Evolutionary conservation across 2,888 invertebrate species (phyloP), one percentile per base, ranked within the genome.

Genomic region (Archips crataeganus): DNA sequence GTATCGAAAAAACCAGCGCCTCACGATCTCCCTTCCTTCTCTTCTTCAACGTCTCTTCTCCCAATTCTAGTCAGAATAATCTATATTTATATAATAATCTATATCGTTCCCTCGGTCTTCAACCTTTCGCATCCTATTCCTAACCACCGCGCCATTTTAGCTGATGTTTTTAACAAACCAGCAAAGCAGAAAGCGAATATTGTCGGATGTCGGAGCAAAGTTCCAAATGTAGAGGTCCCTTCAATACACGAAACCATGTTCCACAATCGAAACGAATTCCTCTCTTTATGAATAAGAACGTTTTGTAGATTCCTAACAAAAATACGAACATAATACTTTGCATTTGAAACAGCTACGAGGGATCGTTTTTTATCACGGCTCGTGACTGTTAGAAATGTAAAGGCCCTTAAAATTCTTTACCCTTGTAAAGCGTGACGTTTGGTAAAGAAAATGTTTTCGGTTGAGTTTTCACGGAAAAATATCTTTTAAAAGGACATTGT

Each of bases 381-480:
- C 75, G 80, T 84, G 85, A 84, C 84, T 78, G 81, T 70, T 77
- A 81, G 81, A 79, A 83, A 85, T 82, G 79, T 79, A 80, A 79
- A 82, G 78, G 80, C 77, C 81, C 83, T 86, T 84, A 84, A 84
- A 87, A 85, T 86, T 85, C 82, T 81, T 82, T 86, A 85, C 86
- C 85, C 80, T 79, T 78, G 79, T 84, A 78, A 81, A 81, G 76
- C 79, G 76, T 79, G 82, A 82, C 81, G 77, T 78, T 77, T 80
- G 78, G 32, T 60, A 72, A 74, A 71, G 74, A 79, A 74, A 74
- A 74, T 74, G 74, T 70, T 74, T 74, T 74, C 74, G 74, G 74
- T 74, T 74, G 74, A 74, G 70, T 74, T 74, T 74, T 74, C 70
- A 70, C 54, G 45, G 70, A 65, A 74, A 73, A 74, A 74, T 74